Evolutionary conservation across 2,888 invertebrate species (phyloP).

Genomic region (Dicranocentrus wangi): DNA sequence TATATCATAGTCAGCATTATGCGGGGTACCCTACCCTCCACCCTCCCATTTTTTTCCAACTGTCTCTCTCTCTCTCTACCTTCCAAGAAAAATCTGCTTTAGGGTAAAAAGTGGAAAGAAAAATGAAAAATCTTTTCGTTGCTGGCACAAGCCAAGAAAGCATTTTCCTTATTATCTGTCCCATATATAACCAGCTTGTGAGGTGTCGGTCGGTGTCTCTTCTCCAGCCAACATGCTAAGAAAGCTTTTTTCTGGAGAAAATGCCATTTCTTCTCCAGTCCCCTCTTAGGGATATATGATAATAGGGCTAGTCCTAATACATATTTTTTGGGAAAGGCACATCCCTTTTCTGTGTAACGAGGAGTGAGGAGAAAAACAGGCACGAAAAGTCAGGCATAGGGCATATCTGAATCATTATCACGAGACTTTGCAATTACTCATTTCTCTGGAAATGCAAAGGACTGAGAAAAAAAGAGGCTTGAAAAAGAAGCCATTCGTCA

Average conservation of each 20-base stretch:
- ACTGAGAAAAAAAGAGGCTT: constrained; percentile 63
- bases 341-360: background rate
- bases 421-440: constrained; percentile 70
- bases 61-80: background rate
- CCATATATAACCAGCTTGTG: constrained; percentile 48
- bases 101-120: constrained; percentile 44
- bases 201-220: background rate
- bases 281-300: background rate
- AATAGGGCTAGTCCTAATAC: too few relatives aligned
- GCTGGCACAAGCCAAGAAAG: constrained; percentile 41
- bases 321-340: background rate
- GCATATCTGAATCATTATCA: constrained; percentile 69
- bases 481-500: constrained; percentile 72
- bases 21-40: too few relatives aligned
- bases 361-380: constrained; percentile 15
- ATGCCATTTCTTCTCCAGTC: background rate
- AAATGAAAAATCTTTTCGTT: constrained; percentile 55
- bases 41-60: background rate
- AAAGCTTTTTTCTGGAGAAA: constrained; percentile 31
- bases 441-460: constrained; percentile 60
- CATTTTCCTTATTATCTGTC: constrained; percentile 51
- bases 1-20: too few relatives aligned
- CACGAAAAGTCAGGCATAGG: constrained; percentile 27
- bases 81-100: constrained; percentile 19
- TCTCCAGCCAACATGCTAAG: constrained; percentile 9